Evolutionary conservation across 2,113 vertebrate species (phyloP).

Genomic region (Gambusia affinis): DNA sequence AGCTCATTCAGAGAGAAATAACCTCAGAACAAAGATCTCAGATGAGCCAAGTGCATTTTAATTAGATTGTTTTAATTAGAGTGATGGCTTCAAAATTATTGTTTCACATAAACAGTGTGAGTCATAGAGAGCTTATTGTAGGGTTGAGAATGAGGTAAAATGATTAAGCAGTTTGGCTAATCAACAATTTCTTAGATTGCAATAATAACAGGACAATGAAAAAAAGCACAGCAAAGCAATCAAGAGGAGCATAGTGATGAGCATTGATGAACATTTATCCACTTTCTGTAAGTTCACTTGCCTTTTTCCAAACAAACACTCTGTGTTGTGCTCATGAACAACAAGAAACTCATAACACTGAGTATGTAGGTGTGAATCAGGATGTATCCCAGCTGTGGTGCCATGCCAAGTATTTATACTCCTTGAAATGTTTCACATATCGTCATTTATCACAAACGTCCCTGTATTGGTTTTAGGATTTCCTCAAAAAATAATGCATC

Average conservation of each 20-base stretch:
- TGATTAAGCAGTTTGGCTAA: constrained; percentile 1
- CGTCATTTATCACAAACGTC: no score
- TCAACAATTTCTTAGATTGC: constrained; percentile 11
- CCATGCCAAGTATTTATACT: not conserved
- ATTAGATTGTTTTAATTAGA: constrained; percentile 51
- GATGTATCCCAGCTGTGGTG: not conserved
- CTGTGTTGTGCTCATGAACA: not conserved
- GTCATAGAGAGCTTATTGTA: not conserved
- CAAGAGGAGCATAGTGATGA: not conserved
- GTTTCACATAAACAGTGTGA: constrained; percentile 6
- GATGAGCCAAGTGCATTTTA: constrained; percentile 38
- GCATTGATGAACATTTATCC: not conserved
- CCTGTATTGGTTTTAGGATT: not conserved
- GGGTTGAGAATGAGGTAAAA: not conserved
- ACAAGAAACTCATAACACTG: not conserved
- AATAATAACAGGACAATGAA: constrained; percentile 11
- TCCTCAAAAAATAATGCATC: not conserved
- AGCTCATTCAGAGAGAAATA: constrained; percentile 28
- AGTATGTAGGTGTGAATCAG: not conserved
- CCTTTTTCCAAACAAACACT: not conserved
- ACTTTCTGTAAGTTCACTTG: not conserved
- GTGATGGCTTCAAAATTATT: constrained; percentile 11
- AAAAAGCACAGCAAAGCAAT: not conserved
- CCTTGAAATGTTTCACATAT: not conserved
- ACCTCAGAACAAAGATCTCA: constrained; percentile 44